Base-by-base conservation (phyloP, 2,113 vertebrate genomes). In the Spizaetus ornatus region DNA sequence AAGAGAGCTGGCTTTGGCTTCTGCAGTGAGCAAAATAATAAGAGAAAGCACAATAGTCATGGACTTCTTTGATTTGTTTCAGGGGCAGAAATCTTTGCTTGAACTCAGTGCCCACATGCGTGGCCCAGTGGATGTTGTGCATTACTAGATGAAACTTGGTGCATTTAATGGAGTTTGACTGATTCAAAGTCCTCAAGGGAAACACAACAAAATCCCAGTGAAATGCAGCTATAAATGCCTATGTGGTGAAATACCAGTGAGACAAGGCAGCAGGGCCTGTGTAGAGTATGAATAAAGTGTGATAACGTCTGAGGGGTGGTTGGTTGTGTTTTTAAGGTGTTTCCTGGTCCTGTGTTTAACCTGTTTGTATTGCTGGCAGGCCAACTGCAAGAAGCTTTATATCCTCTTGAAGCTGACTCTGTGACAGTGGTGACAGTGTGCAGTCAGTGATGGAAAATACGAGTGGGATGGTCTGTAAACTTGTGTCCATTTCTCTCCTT, bases 251-350 rank as follows among this genome's bases (percentile, higher is more conserved):
- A 48, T 21, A n/a, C 10, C 2, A 0, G 47, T 22, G 63, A 47
- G 69, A 43, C 32, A 21, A 34, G 61, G 82, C 82, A 29, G 34
- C 2, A 16, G 58, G 34, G 53, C 13, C 26, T 22, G 27, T 7
- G 76, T 3, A 6, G 65, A 16, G 76, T 1, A 18, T 2, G 31
- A 29, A 11, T 6, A 43, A 58, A 23, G 26, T 19, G 48, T 12
- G 65, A 5, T 16, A 10, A 19, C 0, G 1, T 10, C 6, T 3
- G 18, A 40, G n/a, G 20, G 43, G 16, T 10, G 67, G 17, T 4
- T 63, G 61, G 29, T 13, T 55, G 66, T 55, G 50, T 6, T 43
- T 53, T 55, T 58, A 32, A 27, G 81, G 74, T 38, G 65, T 88
- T 76, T 52, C 66, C 67, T 76, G 42, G 45, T 38, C 65, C 61